Percentiles rank a stretch among this genome's conserved stretches.
These are phyloP conservation scores for Linyphia triangularis DNA, from an alignment of 2,888 invertebrate genomes.

Conservation along the genomic window DNA sequence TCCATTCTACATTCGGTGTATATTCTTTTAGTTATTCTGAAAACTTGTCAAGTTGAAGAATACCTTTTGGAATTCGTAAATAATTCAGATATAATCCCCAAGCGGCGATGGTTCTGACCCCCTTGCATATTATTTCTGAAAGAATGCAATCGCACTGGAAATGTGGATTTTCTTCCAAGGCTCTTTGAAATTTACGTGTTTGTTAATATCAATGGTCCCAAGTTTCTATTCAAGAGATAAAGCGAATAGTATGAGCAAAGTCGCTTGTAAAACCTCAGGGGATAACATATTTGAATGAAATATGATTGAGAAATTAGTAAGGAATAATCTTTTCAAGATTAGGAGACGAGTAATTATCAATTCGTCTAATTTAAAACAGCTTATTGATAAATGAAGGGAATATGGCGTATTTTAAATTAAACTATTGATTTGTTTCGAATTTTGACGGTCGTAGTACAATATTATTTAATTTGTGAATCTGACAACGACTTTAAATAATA, in stretches of 20 bases:
- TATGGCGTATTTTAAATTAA: neutral
- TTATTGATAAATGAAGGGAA: neutral
- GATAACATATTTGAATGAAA: slow-evolving; percentile 20
- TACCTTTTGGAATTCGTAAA: slow-evolving; percentile 36
- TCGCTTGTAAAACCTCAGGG: slow-evolving; percentile 28
- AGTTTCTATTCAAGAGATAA: neutral
- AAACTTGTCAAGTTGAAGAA: slow-evolving; percentile 36
- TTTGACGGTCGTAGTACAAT: too few relatives aligned
- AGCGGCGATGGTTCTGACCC: neutral
- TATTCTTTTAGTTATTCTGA: slow-evolving; percentile 19
- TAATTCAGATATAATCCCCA: slow-evolving; percentile 52
- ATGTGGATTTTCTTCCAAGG: neutral
- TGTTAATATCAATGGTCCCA: neutral
- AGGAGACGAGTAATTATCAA: slow-evolving; percentile 16
- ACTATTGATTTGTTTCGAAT: neutral
- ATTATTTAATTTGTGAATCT: too few relatives aligned
- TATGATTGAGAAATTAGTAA: slow-evolving; percentile 40
- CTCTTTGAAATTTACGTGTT: neutral
- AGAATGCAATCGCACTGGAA: neutral
- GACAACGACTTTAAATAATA: too few relatives aligned
- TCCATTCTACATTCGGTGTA: neutral
- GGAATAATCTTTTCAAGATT: slow-evolving; percentile 43
- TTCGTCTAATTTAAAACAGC: slow-evolving; percentile 32
- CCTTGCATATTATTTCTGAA: slow-evolving; percentile 40
- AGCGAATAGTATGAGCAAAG: slow-evolving; percentile 10